These are phyloP conservation scores for Nephotettix cincticeps DNA, from an alignment of 1,140 invertebrate genomes.

Conservation along the genomic window DNA sequence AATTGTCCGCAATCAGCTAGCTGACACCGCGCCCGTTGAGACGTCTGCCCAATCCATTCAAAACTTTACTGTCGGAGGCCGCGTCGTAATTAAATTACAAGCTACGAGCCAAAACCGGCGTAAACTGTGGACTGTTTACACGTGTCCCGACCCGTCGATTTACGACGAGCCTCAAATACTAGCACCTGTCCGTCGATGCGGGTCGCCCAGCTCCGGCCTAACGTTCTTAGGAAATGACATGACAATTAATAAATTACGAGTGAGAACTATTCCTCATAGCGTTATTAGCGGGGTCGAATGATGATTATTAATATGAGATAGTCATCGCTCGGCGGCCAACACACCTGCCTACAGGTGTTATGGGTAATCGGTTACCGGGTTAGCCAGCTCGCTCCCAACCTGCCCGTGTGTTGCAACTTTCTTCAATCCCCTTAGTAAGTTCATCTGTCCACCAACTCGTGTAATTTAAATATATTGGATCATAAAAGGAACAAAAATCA, in stretches of 20 bases:
- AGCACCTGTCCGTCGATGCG: not conserved
- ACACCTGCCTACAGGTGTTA: constrained; percentile 20
- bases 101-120: not conserved
- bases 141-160: not conserved
- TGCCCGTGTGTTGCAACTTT: no score
- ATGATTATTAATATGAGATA: constrained; percentile 26
- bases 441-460: no score
- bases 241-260: constrained; percentile 15
- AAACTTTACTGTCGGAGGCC: constrained; percentile 7
- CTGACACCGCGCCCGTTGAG: not conserved
- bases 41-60: not conserved
- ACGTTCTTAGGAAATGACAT: constrained; percentile 18
- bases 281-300: constrained; percentile 24
- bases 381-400: no score
- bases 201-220: not conserved
- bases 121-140: constrained; percentile 7
- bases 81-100: constrained; percentile 11
- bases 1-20: no score
- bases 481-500: no score
- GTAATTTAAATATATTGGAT: no score
- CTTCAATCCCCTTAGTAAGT: no score
- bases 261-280: constrained; percentile 25
- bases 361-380: not conserved
- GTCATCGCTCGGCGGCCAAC: not conserved
- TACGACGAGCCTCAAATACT: not conserved